phyloP scores from a whole-genome alignment of 2,888 invertebrate species.

The Tetranychus piercei region DNA sequence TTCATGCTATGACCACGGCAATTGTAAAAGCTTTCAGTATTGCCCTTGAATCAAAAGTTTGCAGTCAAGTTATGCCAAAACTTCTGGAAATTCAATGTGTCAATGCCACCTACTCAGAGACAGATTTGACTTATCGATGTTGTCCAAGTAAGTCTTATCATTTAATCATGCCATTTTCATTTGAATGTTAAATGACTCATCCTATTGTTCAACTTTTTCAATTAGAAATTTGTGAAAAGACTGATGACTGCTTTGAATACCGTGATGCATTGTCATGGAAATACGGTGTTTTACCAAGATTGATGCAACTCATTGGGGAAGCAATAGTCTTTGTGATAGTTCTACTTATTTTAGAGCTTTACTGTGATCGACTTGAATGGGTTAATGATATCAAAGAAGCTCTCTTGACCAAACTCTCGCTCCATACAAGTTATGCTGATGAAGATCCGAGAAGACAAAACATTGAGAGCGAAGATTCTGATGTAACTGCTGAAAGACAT shows the following conservation, averaged over 20 bases:
- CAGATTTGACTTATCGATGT: not conserved
- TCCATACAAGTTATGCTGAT: not conserved
- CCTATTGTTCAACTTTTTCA: not conserved
- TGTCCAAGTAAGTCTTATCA: not conserved
- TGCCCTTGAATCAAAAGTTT: not conserved
- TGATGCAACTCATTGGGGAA: not conserved
- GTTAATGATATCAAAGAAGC: not conserved
- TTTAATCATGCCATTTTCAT: not conserved
- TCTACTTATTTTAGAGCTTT: not conserved
- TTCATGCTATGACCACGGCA: not conserved
- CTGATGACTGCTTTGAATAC: not conserved
- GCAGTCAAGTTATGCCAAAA: not conserved
- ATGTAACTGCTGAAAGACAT: conserved; percentile 4
- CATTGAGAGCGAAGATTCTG: conserved; percentile 8
- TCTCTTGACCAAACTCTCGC: not conserved
- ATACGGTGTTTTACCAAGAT: not conserved
- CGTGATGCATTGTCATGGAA: not conserved
- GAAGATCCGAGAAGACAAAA: not conserved
- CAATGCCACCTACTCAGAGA: not conserved
- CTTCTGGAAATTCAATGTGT: not conserved
- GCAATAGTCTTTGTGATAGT: not conserved
- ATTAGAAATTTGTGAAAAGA: not conserved
- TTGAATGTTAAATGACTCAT: not conserved
- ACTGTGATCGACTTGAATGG: not conserved
- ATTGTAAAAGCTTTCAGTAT: not conserved